Conservation (phyloP, 2,797 vertebrate species). For the Bryconaethiops microstoma region DNA sequence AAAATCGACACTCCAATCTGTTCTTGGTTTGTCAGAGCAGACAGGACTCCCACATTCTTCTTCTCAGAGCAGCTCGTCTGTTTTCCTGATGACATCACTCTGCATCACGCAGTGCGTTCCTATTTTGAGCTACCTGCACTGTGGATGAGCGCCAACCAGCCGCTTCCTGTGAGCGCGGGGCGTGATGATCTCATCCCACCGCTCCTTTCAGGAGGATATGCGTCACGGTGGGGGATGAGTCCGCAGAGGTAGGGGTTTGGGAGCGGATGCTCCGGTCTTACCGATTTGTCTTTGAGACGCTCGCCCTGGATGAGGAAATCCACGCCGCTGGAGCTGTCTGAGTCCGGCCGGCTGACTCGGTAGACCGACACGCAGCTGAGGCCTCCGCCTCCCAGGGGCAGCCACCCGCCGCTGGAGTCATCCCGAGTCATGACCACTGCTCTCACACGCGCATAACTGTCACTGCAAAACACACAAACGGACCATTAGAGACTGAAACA, state of each 20-base stretch:
- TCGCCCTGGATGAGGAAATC: conserved; percentile 98
- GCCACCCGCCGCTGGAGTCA: conserved; percentile 99
- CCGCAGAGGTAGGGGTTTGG: not conserved
- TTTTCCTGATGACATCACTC: conserved; percentile 69
- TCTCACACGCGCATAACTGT: conserved; percentile 98
- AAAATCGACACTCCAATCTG: not conserved
- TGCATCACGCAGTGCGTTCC: conserved; percentile 72
- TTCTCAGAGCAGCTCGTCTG: conserved; percentile 51
- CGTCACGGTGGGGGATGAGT: conserved; percentile 19
- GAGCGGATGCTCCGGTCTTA: conserved; percentile 69
- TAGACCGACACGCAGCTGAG: conserved; percentile 97
- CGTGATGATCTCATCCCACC: conserved; percentile 46
- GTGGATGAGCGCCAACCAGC: conserved; percentile 69
- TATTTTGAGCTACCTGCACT: conserved; percentile 77
- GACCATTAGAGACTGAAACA: conserved; percentile 5
- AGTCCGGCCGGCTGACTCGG: conserved; percentile 90
- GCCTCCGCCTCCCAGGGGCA: conserved; percentile 94
- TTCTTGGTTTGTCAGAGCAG: not conserved
- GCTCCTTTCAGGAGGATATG: conserved; percentile 31
- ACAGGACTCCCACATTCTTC: conserved; percentile 27
- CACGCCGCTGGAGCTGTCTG: conserved; percentile 84
- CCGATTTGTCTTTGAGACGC: conserved; percentile 97
- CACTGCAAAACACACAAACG: conserved; percentile 77
- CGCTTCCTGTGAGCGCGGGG: conserved; percentile 67
- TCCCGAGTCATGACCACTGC: conserved; percentile 99